Conservation (phyloP, 2,113 vertebrate genomes). For the Myxocyprinus asiaticus region DNA sequence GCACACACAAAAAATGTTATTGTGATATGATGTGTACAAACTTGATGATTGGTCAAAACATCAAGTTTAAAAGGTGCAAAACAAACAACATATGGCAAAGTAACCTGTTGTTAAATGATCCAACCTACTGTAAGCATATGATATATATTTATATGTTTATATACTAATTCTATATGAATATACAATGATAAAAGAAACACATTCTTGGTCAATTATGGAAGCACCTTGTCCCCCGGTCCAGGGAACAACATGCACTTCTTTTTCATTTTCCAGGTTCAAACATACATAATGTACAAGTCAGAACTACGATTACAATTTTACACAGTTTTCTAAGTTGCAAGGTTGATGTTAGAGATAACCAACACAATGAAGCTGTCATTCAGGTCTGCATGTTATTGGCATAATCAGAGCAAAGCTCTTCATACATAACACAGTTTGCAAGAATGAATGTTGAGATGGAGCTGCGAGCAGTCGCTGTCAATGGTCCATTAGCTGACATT, state of each 20-base stretch:
- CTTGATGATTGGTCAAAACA: conserved; percentile 44
- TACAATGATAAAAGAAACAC: conserved; percentile 39
- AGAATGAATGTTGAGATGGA: neutral
- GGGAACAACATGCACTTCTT: conserved; percentile 12
- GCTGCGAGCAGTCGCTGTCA: neutral
- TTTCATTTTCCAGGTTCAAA: conserved; percentile 31
- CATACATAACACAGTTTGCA: neutral
- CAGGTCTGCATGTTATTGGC: neutral
- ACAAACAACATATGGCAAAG: conserved; percentile 33
- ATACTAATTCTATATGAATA: conserved; percentile 42
- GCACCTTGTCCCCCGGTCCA: conserved; percentile 30
- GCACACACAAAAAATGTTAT: conserved; percentile 36
- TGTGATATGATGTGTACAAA: conserved; percentile 49
- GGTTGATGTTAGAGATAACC: neutral
- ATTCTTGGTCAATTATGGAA: conserved; percentile 40
- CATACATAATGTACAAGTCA: conserved; percentile 33
- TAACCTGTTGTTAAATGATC: conserved; percentile 48
- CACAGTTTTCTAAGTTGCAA: neutral
- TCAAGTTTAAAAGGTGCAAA: conserved; percentile 55
- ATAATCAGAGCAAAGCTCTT: conserved; percentile 23
- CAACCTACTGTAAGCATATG: conserved; percentile 32
- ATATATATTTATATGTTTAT: conserved; percentile 34
- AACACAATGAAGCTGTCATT: neutral
- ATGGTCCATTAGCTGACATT: neutral
- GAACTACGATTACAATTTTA: conserved; percentile 12